Percentiles rank a stretch among this genome's conserved stretches.
Evolutionary conservation across 2,113 vertebrate genomes (phyloP).

Genomic region (Conger conger): DNA sequence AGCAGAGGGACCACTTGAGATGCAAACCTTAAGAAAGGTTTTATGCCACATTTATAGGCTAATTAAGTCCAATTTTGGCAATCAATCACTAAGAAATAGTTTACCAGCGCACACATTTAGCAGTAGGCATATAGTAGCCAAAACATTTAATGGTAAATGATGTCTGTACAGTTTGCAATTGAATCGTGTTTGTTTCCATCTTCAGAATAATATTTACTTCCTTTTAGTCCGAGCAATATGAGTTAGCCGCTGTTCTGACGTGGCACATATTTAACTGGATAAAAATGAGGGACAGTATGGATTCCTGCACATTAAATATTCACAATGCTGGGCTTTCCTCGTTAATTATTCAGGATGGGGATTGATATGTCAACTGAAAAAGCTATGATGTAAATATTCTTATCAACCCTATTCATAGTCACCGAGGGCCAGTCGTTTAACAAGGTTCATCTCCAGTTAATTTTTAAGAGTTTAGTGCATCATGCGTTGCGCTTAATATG

Average conservation of each 20-base stretch:
- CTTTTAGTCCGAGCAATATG: background rate
- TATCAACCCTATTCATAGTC: slow-evolving; percentile 17
- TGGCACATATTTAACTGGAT: slow-evolving; percentile 7
- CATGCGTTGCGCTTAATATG: background rate
- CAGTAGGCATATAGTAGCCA: background rate
- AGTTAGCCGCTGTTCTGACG: background rate
- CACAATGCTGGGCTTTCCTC: slow-evolving; percentile 5
- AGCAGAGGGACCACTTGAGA: too few species aligned
- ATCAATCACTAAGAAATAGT: too few species aligned
- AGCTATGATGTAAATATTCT: slow-evolving; percentile 10
- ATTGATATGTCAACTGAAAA: slow-evolving; percentile 16
- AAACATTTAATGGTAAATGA: background rate
- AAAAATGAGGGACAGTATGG: slow-evolving; percentile 10
- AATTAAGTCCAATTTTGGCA: too few species aligned
- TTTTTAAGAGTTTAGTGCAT: slow-evolving; percentile 2
- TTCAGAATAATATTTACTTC: slow-evolving; percentile 5
- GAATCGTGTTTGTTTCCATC: slow-evolving; percentile 5
- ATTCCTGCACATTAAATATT: slow-evolving; percentile 21
- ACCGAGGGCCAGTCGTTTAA: slow-evolving; percentile 10
- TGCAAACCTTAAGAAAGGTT: too few species aligned
- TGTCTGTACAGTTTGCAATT: background rate
- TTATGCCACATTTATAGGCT: too few species aligned
- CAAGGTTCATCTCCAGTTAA: background rate
- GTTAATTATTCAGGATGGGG: slow-evolving; percentile 20
- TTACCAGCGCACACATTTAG: background rate